These are phyloP conservation scores for Calypte anna DNA, from an alignment of 2,113 vertebrate genomes.

Conservation along the genomic window DNA sequence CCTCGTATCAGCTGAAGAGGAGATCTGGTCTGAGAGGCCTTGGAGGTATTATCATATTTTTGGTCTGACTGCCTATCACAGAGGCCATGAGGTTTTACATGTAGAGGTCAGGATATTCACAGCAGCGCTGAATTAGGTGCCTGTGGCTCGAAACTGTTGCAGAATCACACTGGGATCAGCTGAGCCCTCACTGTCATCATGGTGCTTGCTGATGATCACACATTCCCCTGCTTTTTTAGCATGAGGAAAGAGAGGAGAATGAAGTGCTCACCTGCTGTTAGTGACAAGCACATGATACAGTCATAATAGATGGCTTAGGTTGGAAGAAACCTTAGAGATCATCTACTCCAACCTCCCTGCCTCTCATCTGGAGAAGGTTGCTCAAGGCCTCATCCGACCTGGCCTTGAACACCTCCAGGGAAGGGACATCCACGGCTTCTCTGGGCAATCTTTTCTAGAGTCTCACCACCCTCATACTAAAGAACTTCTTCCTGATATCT, in stretches of 20 bases:
- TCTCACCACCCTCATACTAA: no score
- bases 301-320: no score
- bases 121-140: background rate
- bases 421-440: no score
- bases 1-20: background rate
- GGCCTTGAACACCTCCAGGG: no score
- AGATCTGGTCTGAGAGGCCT: background rate
- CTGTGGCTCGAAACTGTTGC: background rate
- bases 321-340: no score
- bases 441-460: no score
- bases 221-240: background rate
- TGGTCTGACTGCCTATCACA: background rate
- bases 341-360: no score
- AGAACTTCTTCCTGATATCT: no score
- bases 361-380: no score
- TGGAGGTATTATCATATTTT: background rate
- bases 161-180: rapidly evolving
- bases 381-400: no score
- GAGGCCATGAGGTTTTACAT: background rate
- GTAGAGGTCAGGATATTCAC: background rate
- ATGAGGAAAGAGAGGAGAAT: background rate
- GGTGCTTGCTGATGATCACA: background rate
- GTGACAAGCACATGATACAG: background rate
- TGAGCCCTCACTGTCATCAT: rapidly evolving
- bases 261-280: background rate